Evolutionary conservation across 2,113 vertebrate species (phyloP), one percentile per base, ranked within the genome.

Genomic region (Choloepus hoffmanni): DNA sequence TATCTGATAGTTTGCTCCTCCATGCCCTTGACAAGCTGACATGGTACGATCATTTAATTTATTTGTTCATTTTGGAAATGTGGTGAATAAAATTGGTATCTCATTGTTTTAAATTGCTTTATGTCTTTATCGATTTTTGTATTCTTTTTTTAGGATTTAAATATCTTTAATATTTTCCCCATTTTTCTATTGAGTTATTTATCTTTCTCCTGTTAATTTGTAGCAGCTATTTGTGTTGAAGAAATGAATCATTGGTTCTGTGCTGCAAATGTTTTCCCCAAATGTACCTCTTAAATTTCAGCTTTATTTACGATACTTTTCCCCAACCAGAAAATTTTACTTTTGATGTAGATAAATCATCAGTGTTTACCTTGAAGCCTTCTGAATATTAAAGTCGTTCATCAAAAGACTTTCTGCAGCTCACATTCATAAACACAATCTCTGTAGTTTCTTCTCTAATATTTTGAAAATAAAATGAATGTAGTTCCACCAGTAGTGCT

Each of bases 181-280:
- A 50, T 92, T 43, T 72, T 63, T 60, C 70, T 79, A 15, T 24
- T 11, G 3, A 48, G 7, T 28, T 8, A 21, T 19, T 78, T 60
- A 40, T 28, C 40, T 67, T 70, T 68, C 81, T 87, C 55, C 28
- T 28, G 2, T 53, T 78, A 65, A 77, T 81, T 83, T 63, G 16
- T 43, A 53, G 24, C 36, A 55, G 40, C 4, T 65, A 4, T 43
- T 63, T 88, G 10, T 55, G 19, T 85, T 72, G 4, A 0, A 19
- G 8, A n/a, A 77, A 33, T 19, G 1, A 77, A 60, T 45, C 30
- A 63, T 21, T 13, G 72, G 30, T 53, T 16, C 16, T 58, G 15
- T 63, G 40, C n/a, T 74, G 19, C 63, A 90, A 95, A 87, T 78
- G 79, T 79, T 85, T 45, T 68, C 60, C 83, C 85, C 5, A 33